Percentiles rank a stretch among this genome's conserved stretches.
Conservation (phyloP, 1,140 invertebrate species). For the Bombus sibiricus region DNA sequence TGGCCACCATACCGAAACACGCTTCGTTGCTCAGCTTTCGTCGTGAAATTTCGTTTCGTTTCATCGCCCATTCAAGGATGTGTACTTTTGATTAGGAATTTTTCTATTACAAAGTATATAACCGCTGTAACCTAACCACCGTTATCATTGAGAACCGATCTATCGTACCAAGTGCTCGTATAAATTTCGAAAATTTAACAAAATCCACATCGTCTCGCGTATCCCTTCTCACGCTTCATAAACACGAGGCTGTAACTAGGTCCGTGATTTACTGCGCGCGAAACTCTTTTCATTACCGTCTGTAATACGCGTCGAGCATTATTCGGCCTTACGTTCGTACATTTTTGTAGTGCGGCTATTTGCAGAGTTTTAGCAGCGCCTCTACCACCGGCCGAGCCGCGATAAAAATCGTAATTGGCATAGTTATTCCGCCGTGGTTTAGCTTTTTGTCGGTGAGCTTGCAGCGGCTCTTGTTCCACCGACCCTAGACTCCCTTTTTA, state of each 20-base stretch:
- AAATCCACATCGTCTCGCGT: neutral
- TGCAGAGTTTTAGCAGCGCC: neutral
- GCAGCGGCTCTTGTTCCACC: neutral
- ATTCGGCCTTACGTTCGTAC: neutral
- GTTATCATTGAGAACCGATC: neutral
- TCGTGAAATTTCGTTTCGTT: neutral
- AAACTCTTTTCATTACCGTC: neutral
- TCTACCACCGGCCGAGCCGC: neutral
- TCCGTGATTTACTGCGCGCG: neutral
- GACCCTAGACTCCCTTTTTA: neutral
- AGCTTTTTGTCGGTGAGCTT: neutral
- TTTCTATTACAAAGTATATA: too few relatives aligned
- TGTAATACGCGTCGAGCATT: neutral
- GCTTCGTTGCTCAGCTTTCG: too few relatives aligned
- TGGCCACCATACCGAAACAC: neutral
- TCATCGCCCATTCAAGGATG: too few relatives aligned
- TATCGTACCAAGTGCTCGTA: neutral
- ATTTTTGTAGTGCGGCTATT: conserved; percentile 3
- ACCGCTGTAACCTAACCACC: too few relatives aligned
- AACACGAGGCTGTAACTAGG: neutral
- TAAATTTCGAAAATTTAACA: neutral
- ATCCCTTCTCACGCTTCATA: neutral
- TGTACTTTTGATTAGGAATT: too few relatives aligned
- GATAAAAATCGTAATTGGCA: conserved; percentile 32
- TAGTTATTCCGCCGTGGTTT: conserved; percentile 29